These are phyloP conservation scores for Oceanodroma leucorhoa DNA, from an alignment of 2,797 vertebrate genomes.

Conservation along the genomic window DNA sequence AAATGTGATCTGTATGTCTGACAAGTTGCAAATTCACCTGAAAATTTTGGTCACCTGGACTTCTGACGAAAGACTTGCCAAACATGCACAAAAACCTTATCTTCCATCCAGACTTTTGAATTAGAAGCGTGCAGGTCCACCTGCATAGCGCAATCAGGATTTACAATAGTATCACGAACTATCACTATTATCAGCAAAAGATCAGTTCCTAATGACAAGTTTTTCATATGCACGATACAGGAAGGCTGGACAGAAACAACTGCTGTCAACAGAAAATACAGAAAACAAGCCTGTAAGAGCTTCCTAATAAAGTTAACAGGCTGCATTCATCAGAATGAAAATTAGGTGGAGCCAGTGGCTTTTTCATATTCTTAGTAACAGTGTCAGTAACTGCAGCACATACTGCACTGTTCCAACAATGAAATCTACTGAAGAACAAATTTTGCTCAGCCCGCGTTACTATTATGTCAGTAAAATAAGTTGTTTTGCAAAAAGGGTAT, in stretches of 20 bases:
- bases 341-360: constrained; percentile 57
- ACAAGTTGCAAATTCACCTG: not conserved
- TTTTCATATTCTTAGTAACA: not conserved
- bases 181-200: not conserved
- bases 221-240: not conserved
- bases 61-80: not conserved
- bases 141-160: not conserved
- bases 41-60: not conserved
- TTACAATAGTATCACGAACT: not conserved
- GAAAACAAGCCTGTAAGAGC: not conserved
- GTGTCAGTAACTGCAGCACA: not conserved
- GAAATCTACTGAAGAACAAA: not conserved
- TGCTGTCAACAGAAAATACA: not conserved
- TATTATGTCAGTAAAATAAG: not conserved
- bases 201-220: not conserved
- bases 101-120: not conserved
- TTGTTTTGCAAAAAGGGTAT: not conserved
- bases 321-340: not conserved
- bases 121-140: not conserved
- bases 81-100: not conserved
- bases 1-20: not conserved
- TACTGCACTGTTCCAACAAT: not conserved
- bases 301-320: not conserved
- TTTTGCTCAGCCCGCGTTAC: not conserved
- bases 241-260: not conserved